Conservation (phyloP, 1,140 invertebrate genomes). For the Drosophila sucinea region DNA sequence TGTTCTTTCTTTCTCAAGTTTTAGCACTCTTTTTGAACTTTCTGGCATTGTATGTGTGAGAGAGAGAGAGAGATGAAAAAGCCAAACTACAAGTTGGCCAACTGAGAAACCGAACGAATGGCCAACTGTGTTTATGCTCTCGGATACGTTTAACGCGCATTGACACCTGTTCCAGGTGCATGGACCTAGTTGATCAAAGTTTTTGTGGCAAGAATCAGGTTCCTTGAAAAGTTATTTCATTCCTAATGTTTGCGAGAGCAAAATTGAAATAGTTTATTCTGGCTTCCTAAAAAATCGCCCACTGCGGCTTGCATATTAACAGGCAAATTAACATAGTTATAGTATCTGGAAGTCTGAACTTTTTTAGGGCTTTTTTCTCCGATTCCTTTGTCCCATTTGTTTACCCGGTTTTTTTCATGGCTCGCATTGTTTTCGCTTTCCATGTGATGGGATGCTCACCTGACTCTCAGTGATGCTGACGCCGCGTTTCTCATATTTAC, state of each 20-base stretch:
- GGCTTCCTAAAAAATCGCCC: neutral
- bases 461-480: conserved; percentile 81
- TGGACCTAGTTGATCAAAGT: conserved; percentile 20
- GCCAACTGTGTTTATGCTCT: conserved; percentile 30
- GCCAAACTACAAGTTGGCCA: conserved; percentile 13
- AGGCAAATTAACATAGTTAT: conserved; percentile 23
- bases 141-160: conserved; percentile 51
- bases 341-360: neutral
- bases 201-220: conserved; percentile 16
- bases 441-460: conserved; percentile 57
- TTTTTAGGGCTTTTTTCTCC: neutral
- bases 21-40: conserved; percentile 10
- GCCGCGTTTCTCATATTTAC: conserved; percentile 82
- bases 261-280: conserved; percentile 5
- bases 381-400: conserved; percentile 3
- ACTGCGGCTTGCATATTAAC: conserved; percentile 22
- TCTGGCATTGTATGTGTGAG: neutral
- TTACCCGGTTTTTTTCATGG: conserved; percentile 1
- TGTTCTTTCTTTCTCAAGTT: conserved; percentile 3
- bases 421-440: conserved; percentile 24
- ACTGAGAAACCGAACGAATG: conserved; percentile 18
- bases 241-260: neutral
- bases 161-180: conserved; percentile 55
- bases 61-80: neutral
- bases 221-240: conserved; percentile 22